Percentiles rank a stretch among this genome's conserved stretches.
phyloP scores from a whole-genome alignment of 1,140 invertebrate species.

The Belonocnema kinseyi region DNA sequence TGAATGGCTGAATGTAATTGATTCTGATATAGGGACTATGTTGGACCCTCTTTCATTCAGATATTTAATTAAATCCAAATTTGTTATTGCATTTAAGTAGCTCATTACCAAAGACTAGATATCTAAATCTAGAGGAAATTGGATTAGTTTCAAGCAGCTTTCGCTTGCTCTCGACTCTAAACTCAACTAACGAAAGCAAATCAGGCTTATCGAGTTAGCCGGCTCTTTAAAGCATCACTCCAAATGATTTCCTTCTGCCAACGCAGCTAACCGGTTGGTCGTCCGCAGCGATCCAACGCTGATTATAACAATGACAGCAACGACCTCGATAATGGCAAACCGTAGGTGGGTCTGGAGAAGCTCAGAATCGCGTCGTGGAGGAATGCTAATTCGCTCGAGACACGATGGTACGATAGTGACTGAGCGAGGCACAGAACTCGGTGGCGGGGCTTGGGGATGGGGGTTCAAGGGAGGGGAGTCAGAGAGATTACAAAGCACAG shows the following conservation, averaged over 20 bases:
- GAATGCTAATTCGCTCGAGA: slow-evolving; percentile 63
- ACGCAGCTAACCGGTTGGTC: slow-evolving; percentile 29
- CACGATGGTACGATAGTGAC: slow-evolving; percentile 43
- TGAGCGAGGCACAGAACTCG: slow-evolving; percentile 35
- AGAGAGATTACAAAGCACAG: slow-evolving; percentile 68
- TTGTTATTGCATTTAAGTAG: neutral
- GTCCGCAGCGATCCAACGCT: slow-evolving; percentile 44
- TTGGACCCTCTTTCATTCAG: neutral
- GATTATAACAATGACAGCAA: slow-evolving; percentile 62
- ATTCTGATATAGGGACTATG: neutral
- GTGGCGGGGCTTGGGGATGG: slow-evolving; percentile 14
- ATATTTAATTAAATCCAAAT: neutral
- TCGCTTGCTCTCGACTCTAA: neutral
- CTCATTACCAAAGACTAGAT: neutral
- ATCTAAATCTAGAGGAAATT: slow-evolving; percentile 7
- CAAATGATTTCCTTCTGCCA: slow-evolving; percentile 17
- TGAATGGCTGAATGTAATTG: neutral
- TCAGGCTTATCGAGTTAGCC: neutral
- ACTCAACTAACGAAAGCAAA: slow-evolving; percentile 1
- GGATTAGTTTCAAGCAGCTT: slow-evolving; percentile 11
- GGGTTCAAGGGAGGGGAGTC: slow-evolving; percentile 35
- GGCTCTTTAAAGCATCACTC: neutral
- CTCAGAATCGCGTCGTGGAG: slow-evolving; percentile 48
- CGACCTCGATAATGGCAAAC: slow-evolving; percentile 58
- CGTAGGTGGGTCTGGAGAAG: slow-evolving; percentile 42